Evolutionary conservation across 2,888 invertebrate genomes (phyloP), one percentile per base, ranked within the genome.

Genomic region (Ophraella communa): DNA sequence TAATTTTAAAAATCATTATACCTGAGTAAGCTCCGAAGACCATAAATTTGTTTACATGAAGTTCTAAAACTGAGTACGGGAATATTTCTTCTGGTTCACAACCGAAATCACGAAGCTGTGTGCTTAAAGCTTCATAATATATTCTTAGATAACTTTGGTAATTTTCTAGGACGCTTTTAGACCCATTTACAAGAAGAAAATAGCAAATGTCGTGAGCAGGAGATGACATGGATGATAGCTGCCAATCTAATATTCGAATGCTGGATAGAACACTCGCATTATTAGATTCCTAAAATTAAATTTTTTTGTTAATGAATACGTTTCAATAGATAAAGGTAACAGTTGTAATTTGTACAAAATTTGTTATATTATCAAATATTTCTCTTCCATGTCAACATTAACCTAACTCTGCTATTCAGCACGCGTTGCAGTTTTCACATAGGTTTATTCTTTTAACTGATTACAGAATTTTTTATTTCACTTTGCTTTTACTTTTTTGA

Each of bases 221-320:
- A 11, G 68, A 53, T 20, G 61, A 67, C 4, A 71, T 5, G 33
- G 42, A 59, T 20, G 73, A 66, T 30, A 74, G 17, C 66, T 78
- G 78, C 73, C 75, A 78, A 49, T 78, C 78, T 18, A 77, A 51
- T 1, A 78, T 58, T 35, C 70, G 67, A 0, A 76, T 60, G 18
- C 72, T 65, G 67, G 71, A 17, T n/a, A n/a, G n/a, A n/a, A n/a
- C n/a, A n/a, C n/a, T n/a, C n/a, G n/a, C n/a, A n/a, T n/a, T n/a
- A n/a, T n/a, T n/a, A n/a, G n/a, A n/a, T n/a, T n/a, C n/a, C n/a
- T n/a, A n/a, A n/a, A n/a, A n/a, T n/a, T n/a, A n/a, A n/a, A n/a
- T n/a, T n/a, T n/a, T n/a, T n/a, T n/a, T n/a, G n/a, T n/a, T n/a
- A n/a, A n/a, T n/a, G n/a, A n/a, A n/a, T n/a, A n/a, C n/a, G n/a